Conservation (phyloP, 2,797 vertebrate species). For the Myiothlypis chrysogaster region DNA sequence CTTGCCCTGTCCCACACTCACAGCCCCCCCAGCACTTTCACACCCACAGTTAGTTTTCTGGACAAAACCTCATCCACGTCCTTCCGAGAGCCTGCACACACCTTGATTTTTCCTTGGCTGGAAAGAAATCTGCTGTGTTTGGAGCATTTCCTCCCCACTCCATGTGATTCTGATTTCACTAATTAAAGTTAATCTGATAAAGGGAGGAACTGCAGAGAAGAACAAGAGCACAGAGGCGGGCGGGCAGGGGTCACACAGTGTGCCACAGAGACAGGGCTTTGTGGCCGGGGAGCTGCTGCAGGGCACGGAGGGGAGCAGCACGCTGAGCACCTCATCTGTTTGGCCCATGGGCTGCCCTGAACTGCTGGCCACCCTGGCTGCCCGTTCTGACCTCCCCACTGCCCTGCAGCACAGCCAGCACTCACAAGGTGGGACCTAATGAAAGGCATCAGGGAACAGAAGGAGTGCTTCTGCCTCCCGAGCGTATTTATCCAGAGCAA, state of each 20-base stretch:
- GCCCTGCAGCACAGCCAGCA: not conserved
- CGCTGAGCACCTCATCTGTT: not conserved
- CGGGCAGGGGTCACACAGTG: constrained; percentile 38
- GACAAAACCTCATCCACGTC: not conserved
- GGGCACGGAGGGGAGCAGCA: not conserved
- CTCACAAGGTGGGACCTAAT: constrained; percentile 34
- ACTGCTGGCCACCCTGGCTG: not conserved
- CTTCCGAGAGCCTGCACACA: accelerated
- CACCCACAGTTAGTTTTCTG: not conserved
- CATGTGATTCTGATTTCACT: constrained; percentile 76
- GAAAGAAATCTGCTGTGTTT: not conserved
- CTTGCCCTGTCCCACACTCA: too few species aligned
- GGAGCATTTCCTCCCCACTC: not conserved
- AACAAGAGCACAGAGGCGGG: constrained; percentile 36
- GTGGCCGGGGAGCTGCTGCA: constrained; percentile 18
- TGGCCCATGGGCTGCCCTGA: constrained; percentile 22
- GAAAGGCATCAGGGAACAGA: constrained; percentile 32
- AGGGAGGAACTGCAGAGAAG: constrained; percentile 63
- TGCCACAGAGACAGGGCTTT: constrained; percentile 35
- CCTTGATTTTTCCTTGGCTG: not conserved
- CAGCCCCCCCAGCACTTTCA: not conserved
- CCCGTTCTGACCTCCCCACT: not conserved
- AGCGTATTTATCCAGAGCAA: not conserved
- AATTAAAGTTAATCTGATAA: constrained; percentile 78
- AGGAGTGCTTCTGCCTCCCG: not conserved